Base-by-base conservation (phyloP, 2,113 vertebrate genomes). In the Gopherus flavomarginatus region DNA sequence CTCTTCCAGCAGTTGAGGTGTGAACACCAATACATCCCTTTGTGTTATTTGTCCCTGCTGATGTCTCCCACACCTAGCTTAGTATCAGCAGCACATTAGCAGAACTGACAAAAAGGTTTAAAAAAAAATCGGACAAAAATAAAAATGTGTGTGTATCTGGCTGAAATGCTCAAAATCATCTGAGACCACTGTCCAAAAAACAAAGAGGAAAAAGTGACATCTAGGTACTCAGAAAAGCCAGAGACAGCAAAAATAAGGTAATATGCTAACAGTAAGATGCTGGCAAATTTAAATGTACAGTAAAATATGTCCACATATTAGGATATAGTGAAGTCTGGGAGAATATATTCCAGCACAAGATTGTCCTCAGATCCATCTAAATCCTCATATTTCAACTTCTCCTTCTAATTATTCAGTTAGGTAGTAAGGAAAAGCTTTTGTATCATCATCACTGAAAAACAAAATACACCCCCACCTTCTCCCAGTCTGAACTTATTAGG, bases 311-410 rank as follows among this genome's bases (percentile, higher is more conserved):
- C 16, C 79, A 83, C 24, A 27, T 16, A 7, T 78, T 27, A 78
- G 22, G 42, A 42, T n/a, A 5, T 56, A 81, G 29, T 79, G 11
- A 65, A 77, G 84, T 11, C 3, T 1, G n/a, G 19, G 42, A 69
- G 42, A 80, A 80, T 6, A 80, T 0, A 77, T 0, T 0, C 16
- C 0, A 72, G 10, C 11, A 27, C 56, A 0, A 17, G 69, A 77
- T 31, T 1, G 42, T 26, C 44, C 47, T 31, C 9, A 16, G 31
- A 81, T 72, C 54, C 52, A 3, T 3, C 44, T 8, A 56, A 62
- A 24, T 29, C 19, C 50, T 54, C 1, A 0, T 62, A 19, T 42
- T 77, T 44, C 42, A 77, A 77, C 38, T 47, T 44, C 26, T 6
- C 22, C 42, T 94, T 90, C 79, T 50, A 50, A 90, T 49, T 49